A percentile compares a stretch with the other conserved stretches of the same genome.
Conservation (phyloP, 2,113 vertebrate species). For the Ochotona princeps region DNA sequence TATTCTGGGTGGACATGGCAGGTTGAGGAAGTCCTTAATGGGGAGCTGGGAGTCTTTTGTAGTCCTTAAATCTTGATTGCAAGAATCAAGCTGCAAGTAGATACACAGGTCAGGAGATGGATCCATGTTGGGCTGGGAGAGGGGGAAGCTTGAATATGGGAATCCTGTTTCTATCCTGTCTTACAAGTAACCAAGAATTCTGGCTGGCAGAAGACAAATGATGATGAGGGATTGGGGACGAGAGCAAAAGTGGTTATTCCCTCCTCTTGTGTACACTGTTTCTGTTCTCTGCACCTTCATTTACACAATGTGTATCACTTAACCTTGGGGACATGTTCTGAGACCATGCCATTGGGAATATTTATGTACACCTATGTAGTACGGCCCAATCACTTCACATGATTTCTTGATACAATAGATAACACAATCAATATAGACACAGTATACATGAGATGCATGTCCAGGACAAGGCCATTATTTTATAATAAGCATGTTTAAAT, state of each 20-base stretch:
- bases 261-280: rapidly evolving
- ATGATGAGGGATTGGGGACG: background rate
- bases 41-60: too few relatives aligned
- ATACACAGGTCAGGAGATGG: too few relatives aligned
- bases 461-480: background rate
- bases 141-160: too few relatives aligned
- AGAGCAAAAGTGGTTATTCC: background rate
- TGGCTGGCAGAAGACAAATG: background rate
- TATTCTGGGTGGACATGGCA: too few relatives aligned
- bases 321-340: background rate
- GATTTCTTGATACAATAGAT: background rate
- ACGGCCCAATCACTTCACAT: background rate
- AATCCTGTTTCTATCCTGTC: too few relatives aligned
- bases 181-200: background rate
- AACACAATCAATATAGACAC: too few relatives aligned
- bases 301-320: background rate
- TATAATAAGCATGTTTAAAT: background rate
- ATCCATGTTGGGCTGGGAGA: too few relatives aligned
- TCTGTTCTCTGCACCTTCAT: background rate
- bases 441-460: background rate
- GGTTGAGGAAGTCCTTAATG: too few relatives aligned
- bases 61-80: too few relatives aligned
- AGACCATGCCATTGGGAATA: background rate
- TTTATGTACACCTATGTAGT: background rate
- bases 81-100: too few relatives aligned